Evolutionary conservation across 2,113 vertebrate species (phyloP).

Genomic region (Pollachius pollachius): DNA sequence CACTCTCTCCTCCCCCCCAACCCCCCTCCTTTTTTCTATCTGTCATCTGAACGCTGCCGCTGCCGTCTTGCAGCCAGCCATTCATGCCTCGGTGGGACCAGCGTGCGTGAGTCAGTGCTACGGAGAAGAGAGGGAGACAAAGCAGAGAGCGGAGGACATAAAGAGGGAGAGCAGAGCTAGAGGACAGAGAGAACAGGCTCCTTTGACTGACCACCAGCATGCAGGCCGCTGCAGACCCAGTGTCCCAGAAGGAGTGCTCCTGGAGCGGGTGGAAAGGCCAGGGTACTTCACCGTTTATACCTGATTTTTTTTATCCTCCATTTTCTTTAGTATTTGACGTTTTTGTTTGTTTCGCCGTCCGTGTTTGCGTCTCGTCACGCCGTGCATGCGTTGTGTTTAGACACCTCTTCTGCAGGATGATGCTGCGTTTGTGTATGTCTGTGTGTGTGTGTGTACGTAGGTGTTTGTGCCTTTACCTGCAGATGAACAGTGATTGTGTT

Average conservation of each 20-base stretch:
- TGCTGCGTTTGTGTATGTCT: background rate
- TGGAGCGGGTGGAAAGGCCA: slow-evolving; percentile 98
- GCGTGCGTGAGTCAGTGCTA: slow-evolving; percentile 63
- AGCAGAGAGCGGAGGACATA: slow-evolving; percentile 43
- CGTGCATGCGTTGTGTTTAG: no score
- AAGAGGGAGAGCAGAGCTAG: slow-evolving; percentile 47
- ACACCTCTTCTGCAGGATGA: no score
- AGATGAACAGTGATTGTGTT: slow-evolving; percentile 2
- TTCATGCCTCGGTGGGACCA: slow-evolving; percentile 76
- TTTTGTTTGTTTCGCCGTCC: slow-evolving; percentile 28
- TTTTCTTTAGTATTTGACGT: background rate
- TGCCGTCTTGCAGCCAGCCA: slow-evolving; percentile 66
- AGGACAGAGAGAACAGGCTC: slow-evolving; percentile 34
- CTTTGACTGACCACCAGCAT: slow-evolving; percentile 73
- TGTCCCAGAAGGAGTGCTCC: slow-evolving; percentile 92
- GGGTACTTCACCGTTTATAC: slow-evolving; percentile 77
- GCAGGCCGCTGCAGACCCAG: slow-evolving; percentile 90
- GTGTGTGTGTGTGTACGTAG: background rate
- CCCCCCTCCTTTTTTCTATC: slow-evolving; percentile 12
- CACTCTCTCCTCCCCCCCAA: slow-evolving; percentile 27
- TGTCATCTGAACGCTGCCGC: slow-evolving; percentile 45
- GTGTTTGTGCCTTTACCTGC: background rate
- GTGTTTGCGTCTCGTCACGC: background rate
- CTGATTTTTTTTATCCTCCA: slow-evolving; percentile 19
- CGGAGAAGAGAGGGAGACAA: slow-evolving; percentile 56